phyloP scores from a whole-genome alignment of 2,113 vertebrate species.

The Perca flavescens region DNA sequence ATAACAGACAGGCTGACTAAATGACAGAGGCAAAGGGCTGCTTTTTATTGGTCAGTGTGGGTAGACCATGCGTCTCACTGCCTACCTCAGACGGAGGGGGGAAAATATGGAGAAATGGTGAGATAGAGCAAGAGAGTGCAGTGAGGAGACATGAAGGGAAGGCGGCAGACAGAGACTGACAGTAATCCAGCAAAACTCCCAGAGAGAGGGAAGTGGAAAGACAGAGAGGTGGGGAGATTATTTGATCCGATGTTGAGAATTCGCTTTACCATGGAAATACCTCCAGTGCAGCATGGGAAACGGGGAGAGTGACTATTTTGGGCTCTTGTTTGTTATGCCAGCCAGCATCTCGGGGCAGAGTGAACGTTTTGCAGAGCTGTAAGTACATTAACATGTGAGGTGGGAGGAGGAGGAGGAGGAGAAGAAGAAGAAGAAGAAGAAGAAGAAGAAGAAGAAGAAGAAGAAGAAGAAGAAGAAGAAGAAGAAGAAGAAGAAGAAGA shows the following conservation, averaged over 20 bases:
- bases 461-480: neutral
- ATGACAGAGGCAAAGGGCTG: slow-evolving; percentile 58
- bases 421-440: neutral
- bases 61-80: slow-evolving; percentile 74
- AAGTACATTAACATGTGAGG: slow-evolving; percentile 70
- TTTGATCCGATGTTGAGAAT: slow-evolving; percentile 50
- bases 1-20: slow-evolving; percentile 58
- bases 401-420: slow-evolving; percentile 27
- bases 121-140: slow-evolving; percentile 2
- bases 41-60: slow-evolving; percentile 70
- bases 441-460: neutral
- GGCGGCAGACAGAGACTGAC: slow-evolving; percentile 4
- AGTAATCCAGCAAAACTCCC: slow-evolving; percentile 29
- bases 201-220: slow-evolving; percentile 47
- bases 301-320: slow-evolving; percentile 42
- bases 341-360: slow-evolving; percentile 55
- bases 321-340: slow-evolving; percentile 69
- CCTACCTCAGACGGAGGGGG: slow-evolving; percentile 55
- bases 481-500: neutral
- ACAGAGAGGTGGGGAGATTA: slow-evolving; percentile 47
- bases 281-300: slow-evolving; percentile 43
- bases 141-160: slow-evolving; percentile 27
- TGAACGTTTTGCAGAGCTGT: slow-evolving; percentile 48
- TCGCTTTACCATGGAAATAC: slow-evolving; percentile 50
- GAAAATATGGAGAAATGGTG: neutral